phyloP scores from a whole-genome alignment of 2,888 invertebrate species.

The Panzeria rudis region DNA sequence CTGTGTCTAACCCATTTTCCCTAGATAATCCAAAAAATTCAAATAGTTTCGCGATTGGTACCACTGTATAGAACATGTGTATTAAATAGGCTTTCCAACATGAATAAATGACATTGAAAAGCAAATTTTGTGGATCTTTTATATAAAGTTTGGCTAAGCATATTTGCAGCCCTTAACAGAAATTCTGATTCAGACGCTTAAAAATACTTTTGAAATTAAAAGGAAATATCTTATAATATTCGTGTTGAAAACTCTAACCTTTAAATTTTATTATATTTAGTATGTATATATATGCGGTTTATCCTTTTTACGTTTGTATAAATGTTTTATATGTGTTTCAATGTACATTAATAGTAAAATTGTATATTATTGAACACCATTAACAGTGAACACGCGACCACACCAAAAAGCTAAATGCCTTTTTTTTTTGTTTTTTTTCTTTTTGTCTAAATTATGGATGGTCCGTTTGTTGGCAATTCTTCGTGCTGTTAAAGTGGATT shows the following conservation, averaged over 20 bases:
- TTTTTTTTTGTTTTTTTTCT: conserved; percentile 26
- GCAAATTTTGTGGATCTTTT: not conserved
- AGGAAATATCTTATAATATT: not conserved
- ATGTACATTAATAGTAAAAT: conserved; percentile 31
- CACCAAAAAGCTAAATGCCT: conserved; percentile 70
- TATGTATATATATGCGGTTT: conserved; percentile 49
- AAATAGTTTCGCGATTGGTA: not conserved
- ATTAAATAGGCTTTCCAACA: conserved; percentile 26
- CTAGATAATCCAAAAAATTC: no score
- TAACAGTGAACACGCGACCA: conserved; percentile 71
- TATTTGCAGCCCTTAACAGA: not conserved
- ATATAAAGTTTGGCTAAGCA: not conserved
- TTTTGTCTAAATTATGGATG: conserved; percentile 66
- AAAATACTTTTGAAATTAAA: not conserved
- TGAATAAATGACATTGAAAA: not conserved
- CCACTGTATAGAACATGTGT: not conserved
- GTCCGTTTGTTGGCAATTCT: conserved; percentile 54
- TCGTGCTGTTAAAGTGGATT: conserved; percentile 61
- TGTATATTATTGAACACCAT: conserved; percentile 70
- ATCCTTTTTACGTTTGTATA: conserved; percentile 42
- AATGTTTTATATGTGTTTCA: conserved; percentile 12
- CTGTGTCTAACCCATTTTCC: no score
- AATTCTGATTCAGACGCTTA: not conserved
- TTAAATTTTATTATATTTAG: conserved; percentile 45
- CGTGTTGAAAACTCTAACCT: conserved; percentile 39